Conservation (phyloP, 2,888 invertebrate genomes). For the Cephonodes hylas region DNA sequence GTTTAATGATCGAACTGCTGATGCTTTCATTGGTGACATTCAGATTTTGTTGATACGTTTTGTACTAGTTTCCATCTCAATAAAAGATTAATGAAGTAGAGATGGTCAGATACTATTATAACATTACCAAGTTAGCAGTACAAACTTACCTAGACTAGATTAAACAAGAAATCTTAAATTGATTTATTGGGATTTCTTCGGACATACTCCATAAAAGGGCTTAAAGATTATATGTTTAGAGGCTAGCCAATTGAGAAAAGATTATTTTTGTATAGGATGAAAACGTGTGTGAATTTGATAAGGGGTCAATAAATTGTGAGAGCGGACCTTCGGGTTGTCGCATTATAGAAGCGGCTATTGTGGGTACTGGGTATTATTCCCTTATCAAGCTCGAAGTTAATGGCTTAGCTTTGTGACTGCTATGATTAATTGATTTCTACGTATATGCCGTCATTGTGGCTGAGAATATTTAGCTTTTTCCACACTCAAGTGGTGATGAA, state of each 20-base stretch:
- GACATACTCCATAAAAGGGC: neutral
- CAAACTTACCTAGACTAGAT: too few relatives aligned
- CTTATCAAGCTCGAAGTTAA: conserved; percentile 79
- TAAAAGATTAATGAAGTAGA: too few relatives aligned
- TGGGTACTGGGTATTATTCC: conserved; percentile 73
- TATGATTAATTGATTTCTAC: conserved; percentile 78
- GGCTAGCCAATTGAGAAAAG: conserved; percentile 24
- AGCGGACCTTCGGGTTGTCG: conserved; percentile 61
- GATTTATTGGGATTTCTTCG: neutral
- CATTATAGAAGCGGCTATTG: conserved; percentile 66
- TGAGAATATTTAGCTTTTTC: conserved; percentile 75
- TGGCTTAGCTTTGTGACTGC: conserved; percentile 74
- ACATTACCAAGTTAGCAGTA: too few relatives aligned
- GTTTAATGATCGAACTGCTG: neutral
- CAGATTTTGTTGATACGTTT: neutral
- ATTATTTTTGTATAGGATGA: conserved; percentile 39
- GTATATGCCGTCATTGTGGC: conserved; percentile 72
- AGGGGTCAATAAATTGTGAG: conserved; percentile 65
- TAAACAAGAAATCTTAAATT: too few relatives aligned
- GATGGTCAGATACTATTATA: too few relatives aligned
- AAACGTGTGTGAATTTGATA: conserved; percentile 64
- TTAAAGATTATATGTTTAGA: conserved; percentile 21
- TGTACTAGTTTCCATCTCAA: neutral
- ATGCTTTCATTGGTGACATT: neutral
- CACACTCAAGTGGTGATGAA: conserved; percentile 59